Conservation (phyloP, 64 coral and sea anemone species). For the Actinia tenebrosa region DNA sequence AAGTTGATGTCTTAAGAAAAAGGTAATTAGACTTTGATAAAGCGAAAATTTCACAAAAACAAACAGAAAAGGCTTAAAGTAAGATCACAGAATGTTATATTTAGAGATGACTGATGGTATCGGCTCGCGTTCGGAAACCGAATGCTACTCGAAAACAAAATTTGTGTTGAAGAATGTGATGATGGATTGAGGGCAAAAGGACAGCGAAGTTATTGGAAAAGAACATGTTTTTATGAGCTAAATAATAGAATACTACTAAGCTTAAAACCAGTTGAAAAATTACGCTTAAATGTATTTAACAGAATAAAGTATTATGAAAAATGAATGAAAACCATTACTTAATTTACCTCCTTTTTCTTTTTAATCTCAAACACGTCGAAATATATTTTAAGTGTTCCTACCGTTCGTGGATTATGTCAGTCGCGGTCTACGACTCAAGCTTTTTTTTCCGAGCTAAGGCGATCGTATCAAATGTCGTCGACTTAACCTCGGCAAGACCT, state of each 20-base stretch:
- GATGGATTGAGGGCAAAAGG: no score
- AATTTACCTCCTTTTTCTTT: neutral
- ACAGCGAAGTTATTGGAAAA: no score
- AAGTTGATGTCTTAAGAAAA: neutral
- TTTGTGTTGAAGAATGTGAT: no score
- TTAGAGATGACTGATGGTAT: neutral
- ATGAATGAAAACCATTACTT: neutral
- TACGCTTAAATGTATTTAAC: neutral
- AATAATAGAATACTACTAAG: no score
- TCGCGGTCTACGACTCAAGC: neutral
- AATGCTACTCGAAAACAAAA: neutral
- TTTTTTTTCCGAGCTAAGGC: neutral
- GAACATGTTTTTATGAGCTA: no score
- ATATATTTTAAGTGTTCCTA: neutral
- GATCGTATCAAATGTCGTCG: neutral
- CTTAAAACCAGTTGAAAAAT: neutral
- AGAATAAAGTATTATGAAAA: neutral
- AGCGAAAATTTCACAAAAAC: neutral
- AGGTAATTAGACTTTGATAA: neutral
- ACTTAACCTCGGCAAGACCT: slow-evolving; percentile 9
- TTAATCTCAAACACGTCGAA: neutral
- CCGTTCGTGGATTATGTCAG: neutral
- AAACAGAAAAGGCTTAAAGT: neutral
- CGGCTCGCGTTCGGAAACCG: neutral
- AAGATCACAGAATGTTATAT: neutral